Evolutionary conservation across 2,888 invertebrate species (phyloP), one percentile per base, ranked within the genome.

Genomic region (Xestoiulus laeticollis): DNA sequence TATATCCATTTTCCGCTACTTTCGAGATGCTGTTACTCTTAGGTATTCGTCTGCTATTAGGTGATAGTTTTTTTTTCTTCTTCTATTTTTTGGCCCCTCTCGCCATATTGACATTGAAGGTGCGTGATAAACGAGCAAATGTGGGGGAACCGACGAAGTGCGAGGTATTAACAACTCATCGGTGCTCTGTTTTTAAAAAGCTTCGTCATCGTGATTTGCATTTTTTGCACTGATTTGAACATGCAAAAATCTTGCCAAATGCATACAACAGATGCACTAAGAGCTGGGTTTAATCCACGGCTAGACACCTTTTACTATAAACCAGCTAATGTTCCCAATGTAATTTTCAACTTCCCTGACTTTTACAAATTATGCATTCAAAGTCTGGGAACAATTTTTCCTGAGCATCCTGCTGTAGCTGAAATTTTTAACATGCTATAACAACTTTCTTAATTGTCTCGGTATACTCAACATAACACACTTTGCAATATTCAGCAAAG

Each of bases 151-250:
- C 78, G 78, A 78, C 78, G 78, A 78, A 78, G 78, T 78, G 78
- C 78, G 14, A 78, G 78, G 78, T 78, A 78, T 78, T 78, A 78
- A 78, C 78, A 78, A 78, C 78, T 78, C 78, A 78, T 78, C 78
- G 78, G 78, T 78, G 30, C 30, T 30, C 30, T 78, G 78, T 78
- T 78, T 78, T 78, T 78, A 78, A 78, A 78, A 30, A 22, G 85
- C 85, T n/a, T 38, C 44, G 85, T 85, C 85, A 85, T 85, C 43
- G 85, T 85, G 85, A 85, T 85, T 43, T 38, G 38, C 33, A 85
- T 85, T 85, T 85, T 85, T 85, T 85, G 33, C 68, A 68, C 68
- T 26, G 68, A 68, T 38, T 68, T 78, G 30, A 78, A 78, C 78
- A 30, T 30, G 14, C 30, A 30, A 30, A 30, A 78, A 8, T 26